A percentile compares a stretch with the other conserved stretches of the same genome.
Conservation (phyloP, 2,113 vertebrate genomes). For the Nycticorax nycticorax region DNA sequence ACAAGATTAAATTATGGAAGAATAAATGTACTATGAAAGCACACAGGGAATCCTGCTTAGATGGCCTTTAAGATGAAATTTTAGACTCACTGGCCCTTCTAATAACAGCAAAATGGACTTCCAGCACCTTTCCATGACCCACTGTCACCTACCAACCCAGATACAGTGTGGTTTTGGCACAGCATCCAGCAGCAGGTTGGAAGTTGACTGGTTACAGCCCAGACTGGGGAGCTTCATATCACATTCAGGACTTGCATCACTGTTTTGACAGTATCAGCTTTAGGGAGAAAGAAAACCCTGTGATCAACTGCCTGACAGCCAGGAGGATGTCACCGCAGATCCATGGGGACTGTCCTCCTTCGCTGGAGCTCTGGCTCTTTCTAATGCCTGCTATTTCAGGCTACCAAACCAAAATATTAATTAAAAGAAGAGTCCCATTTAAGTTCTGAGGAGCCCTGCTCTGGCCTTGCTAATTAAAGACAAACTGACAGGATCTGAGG, state of each 20-base stretch:
- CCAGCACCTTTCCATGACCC: background rate
- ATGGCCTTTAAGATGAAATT: background rate
- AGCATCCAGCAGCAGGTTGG: background rate
- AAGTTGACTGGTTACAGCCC: background rate
- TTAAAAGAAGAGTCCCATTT: slow-evolving; percentile 38
- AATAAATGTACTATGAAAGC: background rate
- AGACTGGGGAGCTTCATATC: background rate
- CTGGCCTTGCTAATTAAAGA: slow-evolving; percentile 65
- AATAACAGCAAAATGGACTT: background rate
- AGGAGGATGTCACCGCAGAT: background rate
- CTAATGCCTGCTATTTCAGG: slow-evolving; percentile 47
- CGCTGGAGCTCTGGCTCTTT: background rate
- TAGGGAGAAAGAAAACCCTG: background rate
- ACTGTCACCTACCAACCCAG: background rate
- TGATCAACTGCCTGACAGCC: background rate
- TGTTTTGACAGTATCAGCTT: background rate
- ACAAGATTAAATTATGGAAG: background rate
- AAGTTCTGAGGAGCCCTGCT: background rate
- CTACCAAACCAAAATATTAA: slow-evolving; percentile 1
- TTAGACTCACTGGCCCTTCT: background rate
- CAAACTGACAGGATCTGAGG: background rate
- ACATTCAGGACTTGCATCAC: background rate
- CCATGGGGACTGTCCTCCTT: background rate
- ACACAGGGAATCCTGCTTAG: background rate
- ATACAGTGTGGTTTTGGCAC: background rate